Evolutionary conservation across 1,140 invertebrate species (phyloP), one percentile per base, ranked within the genome.

Genomic region (Ctenoplectra terminalis): DNA sequence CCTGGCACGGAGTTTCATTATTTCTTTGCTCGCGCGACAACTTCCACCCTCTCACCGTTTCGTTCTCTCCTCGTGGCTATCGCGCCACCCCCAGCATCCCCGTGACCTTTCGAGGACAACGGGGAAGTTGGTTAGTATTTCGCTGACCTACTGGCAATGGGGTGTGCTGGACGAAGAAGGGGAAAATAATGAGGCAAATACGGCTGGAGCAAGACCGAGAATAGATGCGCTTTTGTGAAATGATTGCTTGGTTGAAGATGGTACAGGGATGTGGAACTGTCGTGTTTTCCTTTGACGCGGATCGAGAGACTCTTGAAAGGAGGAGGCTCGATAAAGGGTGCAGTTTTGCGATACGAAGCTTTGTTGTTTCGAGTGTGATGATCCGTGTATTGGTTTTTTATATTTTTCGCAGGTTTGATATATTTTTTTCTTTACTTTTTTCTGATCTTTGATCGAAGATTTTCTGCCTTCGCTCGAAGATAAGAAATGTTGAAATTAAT

Each of bases 1-100:
- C 87, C 90, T 89, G 91, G 87, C 89, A 87, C 87, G 85, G 87
- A 90, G 90, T 91, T 91, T 91, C 91, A 90, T 91, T 92, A 91
- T 92, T 92, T 89, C 90, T 90, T 91, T 88, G 87, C 87, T 63
- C 86, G 81, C 78, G 77, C 80, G 34, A 50, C 58, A 63, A 70
- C 79, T 34, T 54, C 71, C 46, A 26, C 72, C 48, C 31, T 48
- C 17, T 48, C 31, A 17, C 50, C 58, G 34, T 52, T 34, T 26
- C n/a, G 56, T 48, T 56, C 1, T 46, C 63, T 0, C 29, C 54
- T 5, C n/a, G 26, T 17, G 29, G 37, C 40, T 11, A 50, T 48
- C 77, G 60, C 48, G 48, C n/a, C 61, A 23, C 40, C n/a, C n/a
- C 61, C 15, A 17, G 17, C 11, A 17, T 9, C 75, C 1, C 31